A percentile compares a stretch with the other conserved stretches of the same genome.
Evolutionary conservation across 1,140 invertebrate genomes (phyloP).

Genomic region (Littorina saxatilis): DNA sequence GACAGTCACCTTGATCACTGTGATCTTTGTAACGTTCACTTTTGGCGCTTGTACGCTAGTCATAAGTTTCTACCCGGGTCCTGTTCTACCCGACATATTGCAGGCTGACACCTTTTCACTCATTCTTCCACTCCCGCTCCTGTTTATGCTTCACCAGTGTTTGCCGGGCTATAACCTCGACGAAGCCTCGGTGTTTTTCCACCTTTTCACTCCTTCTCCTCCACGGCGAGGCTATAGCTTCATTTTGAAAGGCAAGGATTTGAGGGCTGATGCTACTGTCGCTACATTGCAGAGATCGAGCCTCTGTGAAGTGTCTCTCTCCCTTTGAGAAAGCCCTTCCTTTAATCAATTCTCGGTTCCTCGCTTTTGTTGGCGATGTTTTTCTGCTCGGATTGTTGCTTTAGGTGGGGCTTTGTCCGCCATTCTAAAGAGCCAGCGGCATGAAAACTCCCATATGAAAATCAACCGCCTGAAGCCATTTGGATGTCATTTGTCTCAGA

Average conservation of each 20-base stretch:
- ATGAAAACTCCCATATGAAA: slow-evolving; percentile 29
- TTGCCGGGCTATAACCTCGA: slow-evolving; percentile 19
- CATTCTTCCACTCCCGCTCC: background rate
- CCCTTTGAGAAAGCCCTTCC: slow-evolving; percentile 14
- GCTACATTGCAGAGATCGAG: slow-evolving; percentile 8
- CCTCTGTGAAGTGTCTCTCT: slow-evolving; percentile 15
- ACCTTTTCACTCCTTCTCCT: background rate
- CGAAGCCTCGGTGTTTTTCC: slow-evolving; percentile 6
- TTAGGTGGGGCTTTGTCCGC: background rate
- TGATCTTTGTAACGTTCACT: too few relatives aligned
- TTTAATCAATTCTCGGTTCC: background rate
- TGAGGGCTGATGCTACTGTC: background rate
- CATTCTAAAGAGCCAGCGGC: background rate
- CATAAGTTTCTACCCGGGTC: background rate
- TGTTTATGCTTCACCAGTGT: slow-evolving; percentile 31
- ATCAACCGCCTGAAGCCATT: slow-evolving; percentile 18
- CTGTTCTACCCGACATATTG: background rate
- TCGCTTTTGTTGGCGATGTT: slow-evolving; percentile 20
- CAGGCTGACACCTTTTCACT: slow-evolving; percentile 20
- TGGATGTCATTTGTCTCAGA: slow-evolving; percentile 10
- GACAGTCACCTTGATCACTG: too few relatives aligned
- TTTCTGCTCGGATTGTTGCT: slow-evolving; percentile 9
- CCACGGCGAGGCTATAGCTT: background rate
- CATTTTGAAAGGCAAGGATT: background rate
- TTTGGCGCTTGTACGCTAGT: too few relatives aligned